Conservation (phyloP, 2,888 invertebrate species). For the Eumerus sabulonum region DNA sequence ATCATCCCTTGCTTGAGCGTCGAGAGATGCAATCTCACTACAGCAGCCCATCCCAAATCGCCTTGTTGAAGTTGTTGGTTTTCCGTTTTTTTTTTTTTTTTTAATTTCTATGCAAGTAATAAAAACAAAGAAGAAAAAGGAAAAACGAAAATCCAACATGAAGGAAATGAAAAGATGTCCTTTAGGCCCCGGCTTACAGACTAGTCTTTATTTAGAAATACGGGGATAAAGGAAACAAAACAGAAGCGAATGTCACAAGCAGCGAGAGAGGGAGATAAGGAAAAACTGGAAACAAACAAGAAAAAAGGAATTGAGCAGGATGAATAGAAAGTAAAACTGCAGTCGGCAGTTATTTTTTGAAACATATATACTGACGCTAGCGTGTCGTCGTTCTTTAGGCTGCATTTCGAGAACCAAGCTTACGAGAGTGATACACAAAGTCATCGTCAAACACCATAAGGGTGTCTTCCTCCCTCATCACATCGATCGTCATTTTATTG, state of each 20-base stretch:
- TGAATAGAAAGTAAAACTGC: conserved; percentile 61
- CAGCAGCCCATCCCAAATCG: too few relatives aligned
- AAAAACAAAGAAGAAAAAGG: conserved; percentile 16
- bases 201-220: conserved; percentile 30
- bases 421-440: conserved; percentile 34
- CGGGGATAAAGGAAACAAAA: conserved; percentile 24
- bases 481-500: conserved; percentile 34
- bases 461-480: conserved; percentile 44
- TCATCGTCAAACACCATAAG: conserved; percentile 30
- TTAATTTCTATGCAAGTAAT: conserved; percentile 49
- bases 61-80: conserved; percentile 18
- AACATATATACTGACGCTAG: conserved; percentile 57
- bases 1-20: conserved; percentile 56
- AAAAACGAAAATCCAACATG: conserved; percentile 39
- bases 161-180: conserved; percentile 63
- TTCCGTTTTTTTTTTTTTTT: conserved; percentile 17
- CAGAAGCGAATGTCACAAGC: conserved; percentile 60
- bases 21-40: conserved; percentile 51
- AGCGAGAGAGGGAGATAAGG: conserved; percentile 16
- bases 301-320: conserved; percentile 15
- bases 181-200: conserved; percentile 49
- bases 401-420: conserved; percentile 12
- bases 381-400: background rate
- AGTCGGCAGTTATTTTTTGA: conserved; percentile 65
- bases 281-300: background rate